Percentiles rank a stretch among this genome's conserved stretches.
Evolutionary conservation across 2,113 vertebrate species (phyloP).

Genomic region (Sylvia atricapilla): DNA sequence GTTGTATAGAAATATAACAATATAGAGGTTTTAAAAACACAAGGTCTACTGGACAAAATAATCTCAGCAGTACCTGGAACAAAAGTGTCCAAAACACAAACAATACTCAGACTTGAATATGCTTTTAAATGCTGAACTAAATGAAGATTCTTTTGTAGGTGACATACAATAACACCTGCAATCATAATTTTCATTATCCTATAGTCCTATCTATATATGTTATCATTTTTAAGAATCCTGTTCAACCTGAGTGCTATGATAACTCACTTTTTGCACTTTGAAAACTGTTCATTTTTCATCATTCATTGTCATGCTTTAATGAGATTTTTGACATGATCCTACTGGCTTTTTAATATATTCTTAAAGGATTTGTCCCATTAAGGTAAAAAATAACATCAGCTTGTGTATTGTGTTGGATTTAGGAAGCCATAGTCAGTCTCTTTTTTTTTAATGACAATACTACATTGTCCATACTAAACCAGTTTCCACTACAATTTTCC

Average conservation of each 20-base stretch:
- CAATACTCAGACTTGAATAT: neutral
- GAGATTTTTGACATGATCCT: neutral
- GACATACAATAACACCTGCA: neutral
- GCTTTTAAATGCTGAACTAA: neutral
- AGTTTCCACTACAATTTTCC: neutral
- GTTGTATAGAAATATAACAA: neutral
- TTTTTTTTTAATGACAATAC: neutral
- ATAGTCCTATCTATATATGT: neutral
- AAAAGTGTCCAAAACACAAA: neutral
- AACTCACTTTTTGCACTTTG: neutral
- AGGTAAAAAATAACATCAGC: neutral
- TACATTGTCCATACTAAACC: neutral
- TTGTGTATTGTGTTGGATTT: neutral
- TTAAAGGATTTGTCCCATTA: neutral
- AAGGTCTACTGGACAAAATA: neutral
- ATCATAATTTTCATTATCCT: neutral
- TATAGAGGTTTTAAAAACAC: neutral
- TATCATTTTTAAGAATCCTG: neutral
- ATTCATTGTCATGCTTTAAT: neutral
- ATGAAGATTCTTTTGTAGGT: neutral
- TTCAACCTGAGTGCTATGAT: neutral
- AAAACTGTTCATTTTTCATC: neutral
- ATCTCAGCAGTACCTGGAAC: neutral
- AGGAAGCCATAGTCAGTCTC: neutral
- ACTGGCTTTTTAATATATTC: neutral